Percentiles rank a stretch among this genome's conserved stretches.
Conservation (phyloP, 2,888 invertebrate genomes). For the Desoria tigrina region DNA sequence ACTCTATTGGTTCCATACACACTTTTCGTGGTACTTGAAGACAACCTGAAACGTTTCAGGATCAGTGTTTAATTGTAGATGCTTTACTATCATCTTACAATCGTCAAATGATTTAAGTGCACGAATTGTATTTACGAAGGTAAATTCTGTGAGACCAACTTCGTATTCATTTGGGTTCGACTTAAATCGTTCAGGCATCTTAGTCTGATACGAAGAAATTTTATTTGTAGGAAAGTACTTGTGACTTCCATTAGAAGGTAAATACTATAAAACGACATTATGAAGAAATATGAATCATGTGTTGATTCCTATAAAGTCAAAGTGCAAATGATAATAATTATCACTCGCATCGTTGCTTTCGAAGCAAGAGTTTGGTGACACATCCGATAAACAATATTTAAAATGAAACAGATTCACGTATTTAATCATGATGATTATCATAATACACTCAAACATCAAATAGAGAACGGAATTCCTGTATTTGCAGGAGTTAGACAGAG, state of each 20-base stretch:
- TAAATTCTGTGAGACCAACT: background rate
- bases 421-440: conserved; percentile 11
- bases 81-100: background rate
- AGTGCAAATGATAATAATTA: background rate
- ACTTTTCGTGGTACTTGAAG: no score
- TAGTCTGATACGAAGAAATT: background rate
- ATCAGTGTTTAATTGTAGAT: no score
- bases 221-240: background rate
- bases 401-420: conserved; percentile 1
- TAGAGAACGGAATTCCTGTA: background rate
- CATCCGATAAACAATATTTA: background rate
- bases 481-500: conserved; percentile 15
- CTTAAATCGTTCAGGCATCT: background rate
- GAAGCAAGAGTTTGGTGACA: background rate
- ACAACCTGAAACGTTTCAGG: no score
- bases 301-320: background rate
- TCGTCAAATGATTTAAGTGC: background rate
- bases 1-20: no score
- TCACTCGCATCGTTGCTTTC: background rate
- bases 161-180: background rate
- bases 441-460: conserved; percentile 4
- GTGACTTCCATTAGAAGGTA: conserved; percentile 8
- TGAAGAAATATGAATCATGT: background rate
- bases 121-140: background rate
- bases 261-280: conserved; percentile 15